Evolutionary conservation across 2,113 vertebrate species (phyloP).

Genomic region (Procavia capensis): DNA sequence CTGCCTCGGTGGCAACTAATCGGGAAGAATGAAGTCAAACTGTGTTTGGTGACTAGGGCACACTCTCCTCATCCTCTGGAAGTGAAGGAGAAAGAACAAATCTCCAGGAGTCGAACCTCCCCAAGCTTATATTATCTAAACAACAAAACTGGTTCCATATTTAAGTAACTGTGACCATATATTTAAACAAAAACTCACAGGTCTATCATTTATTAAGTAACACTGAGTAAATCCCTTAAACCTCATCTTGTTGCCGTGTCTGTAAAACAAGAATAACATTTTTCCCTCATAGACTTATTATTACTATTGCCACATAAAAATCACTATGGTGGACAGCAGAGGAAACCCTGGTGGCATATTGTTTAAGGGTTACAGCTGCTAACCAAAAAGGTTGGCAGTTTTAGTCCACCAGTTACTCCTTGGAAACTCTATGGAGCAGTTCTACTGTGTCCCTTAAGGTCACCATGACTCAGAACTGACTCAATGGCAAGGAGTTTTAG

Average conservation of each 20-base stretch:
- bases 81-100: neutral
- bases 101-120: neutral
- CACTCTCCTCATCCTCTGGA: neutral
- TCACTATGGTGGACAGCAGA: neutral
- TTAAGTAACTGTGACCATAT: neutral
- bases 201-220: neutral
- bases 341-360: no score
- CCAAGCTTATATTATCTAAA: slow-evolving; percentile 2
- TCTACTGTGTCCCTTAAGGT: no score
- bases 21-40: neutral
- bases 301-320: neutral
- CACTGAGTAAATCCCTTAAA: neutral
- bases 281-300: neutral
- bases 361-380: no score
- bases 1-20: neutral
- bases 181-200: neutral
- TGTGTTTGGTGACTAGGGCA: neutral
- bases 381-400: no score
- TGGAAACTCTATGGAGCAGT: no score
- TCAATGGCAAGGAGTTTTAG: no score
- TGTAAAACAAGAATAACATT: neutral
- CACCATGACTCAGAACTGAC: no score
- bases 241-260: neutral
- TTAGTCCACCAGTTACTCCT: no score
- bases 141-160: neutral